Evolutionary conservation across 2,888 invertebrate species (phyloP).

Genomic region (Thyatira batis): DNA sequence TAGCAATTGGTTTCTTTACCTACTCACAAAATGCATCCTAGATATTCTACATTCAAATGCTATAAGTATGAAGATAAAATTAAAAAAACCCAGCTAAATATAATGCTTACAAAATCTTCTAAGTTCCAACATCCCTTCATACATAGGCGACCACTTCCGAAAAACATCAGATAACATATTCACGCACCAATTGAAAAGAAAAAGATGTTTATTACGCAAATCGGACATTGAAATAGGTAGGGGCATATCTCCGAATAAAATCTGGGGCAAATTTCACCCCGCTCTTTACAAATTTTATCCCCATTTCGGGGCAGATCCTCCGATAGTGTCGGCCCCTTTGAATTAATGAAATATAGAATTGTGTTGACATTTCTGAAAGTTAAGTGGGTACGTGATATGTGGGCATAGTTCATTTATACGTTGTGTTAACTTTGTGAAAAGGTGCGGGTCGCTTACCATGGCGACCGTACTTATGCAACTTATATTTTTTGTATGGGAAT

Average conservation of each 20-base stretch:
- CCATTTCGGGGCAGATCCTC: constrained; percentile 17
- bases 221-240: constrained; percentile 47
- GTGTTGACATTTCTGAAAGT: constrained; percentile 5
- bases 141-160: constrained; percentile 12
- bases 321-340: constrained; percentile 22
- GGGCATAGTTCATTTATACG: not conserved
- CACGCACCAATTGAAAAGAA: constrained; percentile 43
- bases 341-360: constrained; percentile 3
- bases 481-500: not conserved
- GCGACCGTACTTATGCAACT: not conserved
- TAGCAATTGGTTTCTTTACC: too few species aligned
- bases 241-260: constrained; percentile 23
- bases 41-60: too few species aligned
- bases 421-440: constrained; percentile 8
- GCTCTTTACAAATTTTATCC: constrained; percentile 30
- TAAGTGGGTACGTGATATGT: constrained; percentile 3
- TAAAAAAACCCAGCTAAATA: too few species aligned
- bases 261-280: constrained; percentile 27
- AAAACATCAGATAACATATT: constrained; percentile 40
- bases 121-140: constrained; percentile 11
- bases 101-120: not conserved
- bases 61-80: too few species aligned
- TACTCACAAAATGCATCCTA: too few species aligned
- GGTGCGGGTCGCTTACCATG: constrained; percentile 6
- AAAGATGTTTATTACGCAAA: constrained; percentile 42